Evolutionary conservation across 2,888 invertebrate species (phyloP), one percentile per base, ranked within the genome.

Genomic region (Elysia crispata): DNA sequence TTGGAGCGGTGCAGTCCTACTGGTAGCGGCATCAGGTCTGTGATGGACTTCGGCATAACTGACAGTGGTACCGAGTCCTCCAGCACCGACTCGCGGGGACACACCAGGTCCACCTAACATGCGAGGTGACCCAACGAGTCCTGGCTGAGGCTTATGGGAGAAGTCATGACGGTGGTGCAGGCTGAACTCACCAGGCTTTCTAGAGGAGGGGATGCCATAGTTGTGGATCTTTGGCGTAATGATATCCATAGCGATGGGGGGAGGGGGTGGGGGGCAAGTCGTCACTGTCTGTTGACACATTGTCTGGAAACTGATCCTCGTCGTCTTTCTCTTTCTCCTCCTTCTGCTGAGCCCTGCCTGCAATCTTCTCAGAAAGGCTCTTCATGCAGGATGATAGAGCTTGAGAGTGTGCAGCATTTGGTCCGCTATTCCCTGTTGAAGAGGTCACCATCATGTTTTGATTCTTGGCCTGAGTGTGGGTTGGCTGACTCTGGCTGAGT

Each of bases 331-430:
- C 33, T 13, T 30, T 80, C 83, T 90, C 88, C 87, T 91, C 5
- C 41, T 41, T 3, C 11, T 41, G 41, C 41, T 41, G 41, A 6
- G 41, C 11, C 41, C 41, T 41, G 3, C 41, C 41, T 41, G 41
- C 89, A 83, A 90, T 89, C 54, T 86, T 84, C 80, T 88, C 87
- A 18, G 90, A 88, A 76, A 90, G 84, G 85, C 88, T 88, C 81
- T 89, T 89, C 79, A 90, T 89, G 87, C 92, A 92, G 78, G 89
- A 90, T 13, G 92, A 91, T 87, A 92, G 92, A 6, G 90, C 91
- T 70, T 91, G 88, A 62, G 91, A 88, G 77, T 88, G 84, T 66
- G 66, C 66, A 23, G 66, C 25, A 6, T 6, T 20, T 5, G 60
- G 60, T 6, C 60, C 60, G 3, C 3, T 6, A 18, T 3, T n/a